phyloP scores from a whole-genome alignment of 2,113 vertebrate genomes.

The Peromyscus maniculatus region DNA sequence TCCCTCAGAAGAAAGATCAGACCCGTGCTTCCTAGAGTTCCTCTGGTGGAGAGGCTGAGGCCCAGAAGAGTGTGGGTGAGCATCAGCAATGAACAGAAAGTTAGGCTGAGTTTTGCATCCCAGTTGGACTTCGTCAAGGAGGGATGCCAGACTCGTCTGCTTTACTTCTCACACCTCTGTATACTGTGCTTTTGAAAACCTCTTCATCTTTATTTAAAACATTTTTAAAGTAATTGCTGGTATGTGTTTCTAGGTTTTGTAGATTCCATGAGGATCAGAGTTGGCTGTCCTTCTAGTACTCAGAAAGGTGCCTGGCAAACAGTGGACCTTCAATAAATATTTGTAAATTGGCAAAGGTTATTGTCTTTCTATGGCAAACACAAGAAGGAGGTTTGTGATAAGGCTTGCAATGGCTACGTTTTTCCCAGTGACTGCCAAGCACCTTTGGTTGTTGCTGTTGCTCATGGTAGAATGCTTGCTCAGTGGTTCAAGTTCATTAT shows the following conservation, averaged over 20 bases:
- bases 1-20: not conserved
- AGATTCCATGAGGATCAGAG: not conserved
- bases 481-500: not conserved
- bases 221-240: not conserved
- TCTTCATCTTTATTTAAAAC: not conserved
- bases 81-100: slow-evolving; percentile 20
- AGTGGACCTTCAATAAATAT: not conserved
- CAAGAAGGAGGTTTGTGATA: slow-evolving; percentile 18
- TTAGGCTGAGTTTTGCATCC: not conserved
- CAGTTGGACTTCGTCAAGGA: not conserved
- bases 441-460: not conserved
- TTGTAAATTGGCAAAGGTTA: not conserved
- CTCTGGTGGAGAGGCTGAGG: not conserved
- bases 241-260: slow-evolving; percentile 21
- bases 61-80: not conserved
- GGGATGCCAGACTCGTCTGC: not conserved
- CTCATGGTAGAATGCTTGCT: not conserved
- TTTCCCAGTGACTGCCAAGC: not conserved
- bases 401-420: not conserved
- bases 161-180: not conserved
- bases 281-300: not conserved
- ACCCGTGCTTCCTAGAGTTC: not conserved
- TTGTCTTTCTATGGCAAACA: not conserved
- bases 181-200: not conserved
- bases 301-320: not conserved